Conservation (phyloP, 2,113 vertebrate genomes). For the Melanotaenia duboulayi region DNA sequence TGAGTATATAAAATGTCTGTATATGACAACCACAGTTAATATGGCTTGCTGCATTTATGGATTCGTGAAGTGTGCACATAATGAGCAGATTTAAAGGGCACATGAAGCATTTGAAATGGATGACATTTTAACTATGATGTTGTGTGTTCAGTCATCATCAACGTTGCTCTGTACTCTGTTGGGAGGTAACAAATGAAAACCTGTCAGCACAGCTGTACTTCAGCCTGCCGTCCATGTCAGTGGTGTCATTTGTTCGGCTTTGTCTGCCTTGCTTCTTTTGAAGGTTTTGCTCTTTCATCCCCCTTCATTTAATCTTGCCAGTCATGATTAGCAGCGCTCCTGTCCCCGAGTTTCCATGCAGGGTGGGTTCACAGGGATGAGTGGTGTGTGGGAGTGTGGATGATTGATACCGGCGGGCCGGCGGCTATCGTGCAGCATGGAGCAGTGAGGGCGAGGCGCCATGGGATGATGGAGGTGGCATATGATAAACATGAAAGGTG, state of each 20-base stretch:
- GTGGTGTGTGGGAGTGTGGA: slow-evolving; percentile 58
- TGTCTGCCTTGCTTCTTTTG: slow-evolving; percentile 52
- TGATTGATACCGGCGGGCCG: slow-evolving; percentile 68
- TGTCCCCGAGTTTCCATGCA: slow-evolving; percentile 43
- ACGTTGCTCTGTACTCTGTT: slow-evolving; percentile 20
- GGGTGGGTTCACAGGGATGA: slow-evolving; percentile 52
- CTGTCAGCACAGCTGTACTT: slow-evolving; percentile 32
- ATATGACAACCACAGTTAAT: background rate
- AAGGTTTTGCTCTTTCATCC: slow-evolving; percentile 72
- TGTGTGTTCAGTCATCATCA: slow-evolving; percentile 26
- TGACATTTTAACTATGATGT: slow-evolving; percentile 18
- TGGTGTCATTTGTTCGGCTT: slow-evolving; percentile 33
- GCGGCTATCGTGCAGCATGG: slow-evolving; percentile 34
- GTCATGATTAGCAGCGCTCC: slow-evolving; percentile 41
- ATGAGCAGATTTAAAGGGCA: background rate
- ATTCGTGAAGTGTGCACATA: background rate
- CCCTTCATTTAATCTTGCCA: slow-evolving; percentile 57
- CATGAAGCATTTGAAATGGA: slow-evolving; percentile 19
- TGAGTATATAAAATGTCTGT: background rate
- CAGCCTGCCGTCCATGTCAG: slow-evolving; percentile 36
- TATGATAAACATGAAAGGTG: slow-evolving; percentile 62
- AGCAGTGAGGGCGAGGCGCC: slow-evolving; percentile 32
- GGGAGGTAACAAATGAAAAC: slow-evolving; percentile 51
- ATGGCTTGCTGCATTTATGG: background rate
- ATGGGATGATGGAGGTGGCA: slow-evolving; percentile 55